Conservation (phyloP, 2,797 vertebrate species). For the Calcarius lapponicus region DNA sequence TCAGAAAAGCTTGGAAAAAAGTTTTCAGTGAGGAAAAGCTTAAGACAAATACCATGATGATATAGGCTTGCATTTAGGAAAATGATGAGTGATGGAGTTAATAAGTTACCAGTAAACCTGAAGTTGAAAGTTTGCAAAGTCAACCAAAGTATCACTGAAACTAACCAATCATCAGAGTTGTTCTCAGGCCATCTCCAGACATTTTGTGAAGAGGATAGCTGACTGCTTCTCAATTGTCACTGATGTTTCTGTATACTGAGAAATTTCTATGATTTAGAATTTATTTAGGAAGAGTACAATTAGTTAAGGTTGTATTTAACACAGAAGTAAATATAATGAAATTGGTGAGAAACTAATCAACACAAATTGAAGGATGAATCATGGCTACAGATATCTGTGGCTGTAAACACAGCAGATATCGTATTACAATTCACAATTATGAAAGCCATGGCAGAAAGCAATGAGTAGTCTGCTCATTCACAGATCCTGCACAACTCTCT, state of each 20-base stretch:
- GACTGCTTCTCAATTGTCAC: neutral
- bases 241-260: neutral
- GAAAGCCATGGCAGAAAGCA: neutral
- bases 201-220: neutral
- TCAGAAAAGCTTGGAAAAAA: neutral
- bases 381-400: neutral
- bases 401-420: neutral
- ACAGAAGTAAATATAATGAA: neutral
- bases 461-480: neutral
- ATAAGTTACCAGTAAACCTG: neutral
- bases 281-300: neutral
- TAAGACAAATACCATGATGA: neutral
- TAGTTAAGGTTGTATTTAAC: constrained; percentile 6
- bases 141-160: neutral
- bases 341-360: neutral
- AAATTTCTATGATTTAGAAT: neutral
- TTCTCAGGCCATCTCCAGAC: neutral
- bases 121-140: neutral
- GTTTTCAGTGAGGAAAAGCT: neutral
- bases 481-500: neutral
- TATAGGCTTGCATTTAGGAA: neutral
- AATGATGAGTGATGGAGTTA: neutral
- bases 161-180: neutral
- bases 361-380: neutral
- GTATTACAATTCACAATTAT: neutral